Conservation (phyloP, 53 echinoderm and acorn worm species). For the Actinopyga echinites region DNA sequence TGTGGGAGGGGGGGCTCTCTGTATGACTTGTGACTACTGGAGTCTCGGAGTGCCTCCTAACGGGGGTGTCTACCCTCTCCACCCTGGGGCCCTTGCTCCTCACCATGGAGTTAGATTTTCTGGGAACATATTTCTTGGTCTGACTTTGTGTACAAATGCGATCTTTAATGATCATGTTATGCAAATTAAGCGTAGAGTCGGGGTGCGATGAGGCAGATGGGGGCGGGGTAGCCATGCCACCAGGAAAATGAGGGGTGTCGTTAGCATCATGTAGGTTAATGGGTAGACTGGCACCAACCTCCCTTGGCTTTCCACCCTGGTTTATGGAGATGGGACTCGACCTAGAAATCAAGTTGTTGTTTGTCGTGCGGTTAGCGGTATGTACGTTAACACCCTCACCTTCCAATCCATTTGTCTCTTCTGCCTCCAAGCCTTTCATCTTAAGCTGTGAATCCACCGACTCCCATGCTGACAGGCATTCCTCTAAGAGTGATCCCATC, state of each 20-base stretch:
- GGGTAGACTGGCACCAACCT: slow-evolving; percentile 2
- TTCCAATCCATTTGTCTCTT: slow-evolving; percentile 48
- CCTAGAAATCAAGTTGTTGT: slow-evolving; percentile 30
- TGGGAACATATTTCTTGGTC: slow-evolving; percentile 69
- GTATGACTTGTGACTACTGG: neutral
- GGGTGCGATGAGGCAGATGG: slow-evolving; percentile 17
- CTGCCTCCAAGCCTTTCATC: slow-evolving; percentile 51
- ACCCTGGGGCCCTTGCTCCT: slow-evolving; percentile 2
- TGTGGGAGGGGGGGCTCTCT: neutral
- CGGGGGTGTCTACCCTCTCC: neutral
- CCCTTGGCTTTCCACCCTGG: slow-evolving; percentile 44
- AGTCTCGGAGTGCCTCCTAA: slow-evolving; percentile 19
- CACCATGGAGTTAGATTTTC: neutral
- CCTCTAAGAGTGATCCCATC: slow-evolving; percentile 94
- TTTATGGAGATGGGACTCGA: slow-evolving; percentile 32
- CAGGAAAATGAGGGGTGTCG: slow-evolving; percentile 13
- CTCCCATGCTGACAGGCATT: slow-evolving; percentile 95
- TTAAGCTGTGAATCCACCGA: slow-evolving; percentile 56
- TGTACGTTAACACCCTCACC: slow-evolving; percentile 36
- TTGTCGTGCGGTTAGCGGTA: slow-evolving; percentile 37
- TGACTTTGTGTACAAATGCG: slow-evolving; percentile 75
- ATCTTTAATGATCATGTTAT: slow-evolving; percentile 91
- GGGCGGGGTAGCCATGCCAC: slow-evolving; percentile 12
- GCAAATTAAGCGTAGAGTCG: slow-evolving; percentile 39
- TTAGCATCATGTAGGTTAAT: slow-evolving; percentile 37